Evolutionary conservation across 2,888 invertebrate genomes (phyloP).

Genomic region (Melieria picta): DNA sequence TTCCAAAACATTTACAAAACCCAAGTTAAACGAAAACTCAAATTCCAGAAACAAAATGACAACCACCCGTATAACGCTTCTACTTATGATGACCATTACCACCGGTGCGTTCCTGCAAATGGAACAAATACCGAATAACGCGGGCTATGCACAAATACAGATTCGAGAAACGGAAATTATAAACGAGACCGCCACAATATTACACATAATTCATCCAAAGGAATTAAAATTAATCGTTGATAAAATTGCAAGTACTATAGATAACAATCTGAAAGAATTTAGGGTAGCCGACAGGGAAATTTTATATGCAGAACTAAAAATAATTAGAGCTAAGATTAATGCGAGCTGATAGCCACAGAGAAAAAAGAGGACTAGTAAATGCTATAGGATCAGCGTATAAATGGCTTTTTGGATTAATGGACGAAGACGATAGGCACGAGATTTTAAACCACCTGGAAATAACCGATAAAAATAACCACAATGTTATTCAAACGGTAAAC

Average conservation of each 20-base stretch:
- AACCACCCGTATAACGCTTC: too few relatives aligned
- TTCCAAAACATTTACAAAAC: too few relatives aligned
- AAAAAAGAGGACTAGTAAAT: slow-evolving; percentile 4
- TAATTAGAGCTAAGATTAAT: slow-evolving; percentile 7
- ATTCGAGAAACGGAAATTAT: slow-evolving; percentile 1
- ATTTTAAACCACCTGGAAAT: slow-evolving; percentile 4
- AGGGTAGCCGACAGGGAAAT: neutral
- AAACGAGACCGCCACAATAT: slow-evolving; percentile 7
- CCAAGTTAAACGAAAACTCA: too few relatives aligned
- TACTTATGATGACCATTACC: too few relatives aligned
- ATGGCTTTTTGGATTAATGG: slow-evolving; percentile 5
- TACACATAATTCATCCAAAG: neutral
- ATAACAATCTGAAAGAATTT: neutral
- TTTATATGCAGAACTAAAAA: neutral
- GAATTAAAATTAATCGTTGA: neutral
- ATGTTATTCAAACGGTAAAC: slow-evolving; percentile 4
- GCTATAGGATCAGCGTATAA: slow-evolving; percentile 1
- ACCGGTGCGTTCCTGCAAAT: neutral
- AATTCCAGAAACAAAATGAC: too few relatives aligned
- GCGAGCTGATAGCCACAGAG: neutral
- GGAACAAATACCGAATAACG: neutral
- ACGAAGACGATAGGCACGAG: neutral
- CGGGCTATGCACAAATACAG: neutral
- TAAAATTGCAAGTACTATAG: neutral
- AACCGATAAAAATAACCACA: slow-evolving; percentile 14